Conservation (phyloP, 2,113 vertebrate genomes). For the Cyanoramphus novaezelandiae region DNA sequence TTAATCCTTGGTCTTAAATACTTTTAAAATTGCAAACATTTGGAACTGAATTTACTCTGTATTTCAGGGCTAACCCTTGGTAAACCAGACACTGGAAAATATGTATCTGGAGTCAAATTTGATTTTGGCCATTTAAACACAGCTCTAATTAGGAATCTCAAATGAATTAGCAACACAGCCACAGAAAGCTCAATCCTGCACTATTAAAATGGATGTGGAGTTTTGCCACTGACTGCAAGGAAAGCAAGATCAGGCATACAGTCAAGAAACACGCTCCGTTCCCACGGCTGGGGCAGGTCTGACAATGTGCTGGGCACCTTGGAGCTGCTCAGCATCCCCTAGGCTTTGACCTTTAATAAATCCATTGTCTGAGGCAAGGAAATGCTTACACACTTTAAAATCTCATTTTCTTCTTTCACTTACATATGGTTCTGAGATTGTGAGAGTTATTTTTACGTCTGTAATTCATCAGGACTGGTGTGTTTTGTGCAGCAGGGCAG, state of each 20-base stretch:
- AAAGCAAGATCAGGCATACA: background rate
- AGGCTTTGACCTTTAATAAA: background rate
- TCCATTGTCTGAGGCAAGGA: background rate
- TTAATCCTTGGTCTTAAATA: background rate
- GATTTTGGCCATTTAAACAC: background rate
- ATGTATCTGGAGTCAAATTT: background rate
- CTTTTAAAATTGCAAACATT: background rate
- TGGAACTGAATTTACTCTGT: background rate
- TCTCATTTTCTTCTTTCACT: background rate
- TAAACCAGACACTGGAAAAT: background rate
- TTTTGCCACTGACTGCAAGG: background rate
- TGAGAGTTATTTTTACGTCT: background rate
- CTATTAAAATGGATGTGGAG: background rate
- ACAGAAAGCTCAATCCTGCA: background rate
- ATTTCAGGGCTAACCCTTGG: background rate
- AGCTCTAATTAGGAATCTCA: background rate
- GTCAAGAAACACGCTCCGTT: accelerated
- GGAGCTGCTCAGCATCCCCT: background rate
- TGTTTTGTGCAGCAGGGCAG: background rate
- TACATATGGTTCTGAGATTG: background rate
- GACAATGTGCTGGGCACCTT: background rate
- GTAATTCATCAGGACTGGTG: background rate
- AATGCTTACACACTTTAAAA: background rate
- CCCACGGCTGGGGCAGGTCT: background rate
- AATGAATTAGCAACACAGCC: background rate